A percentile compares a stretch with the other conserved stretches of the same genome.
Evolutionary conservation across 2,113 vertebrate species (phyloP).

Genomic region (Ascaphus truei): DNA sequence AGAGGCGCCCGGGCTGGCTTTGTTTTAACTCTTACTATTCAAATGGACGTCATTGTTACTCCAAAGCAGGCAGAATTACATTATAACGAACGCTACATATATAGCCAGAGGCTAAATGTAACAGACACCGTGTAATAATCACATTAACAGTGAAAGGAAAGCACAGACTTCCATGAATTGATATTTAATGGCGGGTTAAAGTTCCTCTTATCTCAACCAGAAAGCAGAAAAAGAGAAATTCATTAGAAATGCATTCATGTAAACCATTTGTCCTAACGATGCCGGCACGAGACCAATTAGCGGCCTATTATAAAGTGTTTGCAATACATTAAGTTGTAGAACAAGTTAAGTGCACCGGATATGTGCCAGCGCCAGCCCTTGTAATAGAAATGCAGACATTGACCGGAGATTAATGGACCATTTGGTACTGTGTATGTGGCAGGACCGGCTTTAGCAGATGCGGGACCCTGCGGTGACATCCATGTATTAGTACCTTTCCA

Average conservation of each 20-base stretch:
- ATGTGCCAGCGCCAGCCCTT: no score
- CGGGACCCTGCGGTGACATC: no score
- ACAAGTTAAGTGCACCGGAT: no score
- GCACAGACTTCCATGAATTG: neutral
- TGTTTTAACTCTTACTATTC: neutral
- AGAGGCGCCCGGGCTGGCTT: no score
- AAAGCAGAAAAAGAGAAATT: neutral
- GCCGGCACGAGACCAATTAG: neutral
- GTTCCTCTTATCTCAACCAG: neutral
- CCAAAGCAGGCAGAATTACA: neutral
- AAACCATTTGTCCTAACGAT: neutral
- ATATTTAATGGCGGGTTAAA: neutral
- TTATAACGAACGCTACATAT: neutral
- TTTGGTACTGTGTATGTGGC: neutral
- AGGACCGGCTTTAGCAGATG: no score
- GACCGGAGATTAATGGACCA: no score
- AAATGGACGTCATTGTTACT: neutral
- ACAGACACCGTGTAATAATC: neutral
- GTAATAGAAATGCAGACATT: no score
- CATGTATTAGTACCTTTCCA: no score
- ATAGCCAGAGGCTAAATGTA: neutral
- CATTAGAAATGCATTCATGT: neutral
- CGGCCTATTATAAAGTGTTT: no score
- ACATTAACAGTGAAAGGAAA: neutral
- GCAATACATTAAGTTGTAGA: no score